A percentile compares a stretch with the other conserved stretches of the same genome.
phyloP scores from a whole-genome alignment of 1,140 invertebrate species.

The Hylyphantes graminicola region DNA sequence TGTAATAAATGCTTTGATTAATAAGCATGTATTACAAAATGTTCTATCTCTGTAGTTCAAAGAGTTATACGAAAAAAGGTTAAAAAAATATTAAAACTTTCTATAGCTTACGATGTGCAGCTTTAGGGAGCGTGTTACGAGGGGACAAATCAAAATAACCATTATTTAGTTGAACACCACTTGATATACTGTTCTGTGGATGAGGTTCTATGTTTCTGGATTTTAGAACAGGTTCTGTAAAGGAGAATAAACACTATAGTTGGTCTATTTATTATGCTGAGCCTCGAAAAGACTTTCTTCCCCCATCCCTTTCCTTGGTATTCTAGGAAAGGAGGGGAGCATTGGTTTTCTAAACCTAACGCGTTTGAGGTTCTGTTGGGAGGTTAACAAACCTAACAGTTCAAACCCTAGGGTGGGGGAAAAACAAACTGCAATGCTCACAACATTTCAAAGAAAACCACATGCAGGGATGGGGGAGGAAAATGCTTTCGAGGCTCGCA shows the following conservation, averaged over 20 bases:
- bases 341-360: too few relatives aligned
- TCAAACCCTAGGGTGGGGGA: too few relatives aligned
- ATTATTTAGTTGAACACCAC: neutral
- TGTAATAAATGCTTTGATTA: neutral
- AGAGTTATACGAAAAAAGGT: neutral
- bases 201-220: neutral
- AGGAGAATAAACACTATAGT: neutral
- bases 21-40: neutral
- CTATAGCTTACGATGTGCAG: neutral
- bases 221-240: neutral
- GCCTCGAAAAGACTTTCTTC: too few relatives aligned
- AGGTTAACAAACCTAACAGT: too few relatives aligned
- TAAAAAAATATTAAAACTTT: neutral
- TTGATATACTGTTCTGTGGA: neutral
- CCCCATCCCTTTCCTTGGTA: too few relatives aligned
- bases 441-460: too few relatives aligned
- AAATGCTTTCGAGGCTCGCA: too few relatives aligned
- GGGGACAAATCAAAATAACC: slow-evolving; percentile 45
- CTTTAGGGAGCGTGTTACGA: slow-evolving; percentile 17
- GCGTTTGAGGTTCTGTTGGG: too few relatives aligned
- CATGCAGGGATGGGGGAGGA: too few relatives aligned
- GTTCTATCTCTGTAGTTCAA: neutral
- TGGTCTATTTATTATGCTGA: neutral
- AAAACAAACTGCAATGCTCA: too few relatives aligned
- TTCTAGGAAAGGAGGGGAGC: too few relatives aligned